Percentiles rank a stretch among this genome's conserved stretches.
Conservation (phyloP, 2,888 invertebrate genomes). For the Agriotes lineatus region DNA sequence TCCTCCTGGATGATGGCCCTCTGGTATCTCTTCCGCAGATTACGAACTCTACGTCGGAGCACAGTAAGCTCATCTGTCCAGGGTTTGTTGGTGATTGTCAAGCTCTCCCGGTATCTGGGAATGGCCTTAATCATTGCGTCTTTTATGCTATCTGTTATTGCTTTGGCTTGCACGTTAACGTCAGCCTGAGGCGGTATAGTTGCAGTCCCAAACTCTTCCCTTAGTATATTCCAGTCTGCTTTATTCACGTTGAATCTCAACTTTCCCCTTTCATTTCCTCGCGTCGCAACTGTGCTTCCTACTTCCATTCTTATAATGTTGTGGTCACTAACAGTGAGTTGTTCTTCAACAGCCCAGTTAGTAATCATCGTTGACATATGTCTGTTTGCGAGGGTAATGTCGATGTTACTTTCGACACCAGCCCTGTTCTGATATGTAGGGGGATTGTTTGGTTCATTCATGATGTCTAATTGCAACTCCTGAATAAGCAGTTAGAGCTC, state of each 20-base stretch:
- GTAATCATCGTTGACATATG: not conserved
- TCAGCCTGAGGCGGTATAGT: not conserved
- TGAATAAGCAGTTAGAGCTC: constrained; percentile 13
- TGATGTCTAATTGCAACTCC: not conserved
- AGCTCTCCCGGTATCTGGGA: not conserved
- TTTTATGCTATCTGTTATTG: not conserved
- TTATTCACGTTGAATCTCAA: not conserved
- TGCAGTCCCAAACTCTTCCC: not conserved
- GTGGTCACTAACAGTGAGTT: constrained; percentile 14
- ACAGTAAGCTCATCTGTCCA: not conserved
- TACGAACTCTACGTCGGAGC: not conserved
- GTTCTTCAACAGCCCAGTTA: constrained; percentile 1
- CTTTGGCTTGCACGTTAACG: not conserved
- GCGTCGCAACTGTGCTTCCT: not conserved
- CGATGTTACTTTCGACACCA: not conserved
- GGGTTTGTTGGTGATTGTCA: not conserved
- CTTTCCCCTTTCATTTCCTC: not conserved
- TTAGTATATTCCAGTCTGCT: not conserved
- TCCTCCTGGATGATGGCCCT: not conserved
- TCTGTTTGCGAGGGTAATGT: constrained; percentile 15
- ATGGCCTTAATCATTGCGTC: not conserved
- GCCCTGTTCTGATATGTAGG: constrained; percentile 19
- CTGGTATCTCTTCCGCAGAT: not conserved
- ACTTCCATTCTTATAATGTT: not conserved
- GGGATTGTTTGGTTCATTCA: not conserved